A percentile compares a stretch with the other conserved stretches of the same genome.
phyloP scores from a whole-genome alignment of 2,113 vertebrate genomes.

The Pachypanchax playfairii region DNA sequence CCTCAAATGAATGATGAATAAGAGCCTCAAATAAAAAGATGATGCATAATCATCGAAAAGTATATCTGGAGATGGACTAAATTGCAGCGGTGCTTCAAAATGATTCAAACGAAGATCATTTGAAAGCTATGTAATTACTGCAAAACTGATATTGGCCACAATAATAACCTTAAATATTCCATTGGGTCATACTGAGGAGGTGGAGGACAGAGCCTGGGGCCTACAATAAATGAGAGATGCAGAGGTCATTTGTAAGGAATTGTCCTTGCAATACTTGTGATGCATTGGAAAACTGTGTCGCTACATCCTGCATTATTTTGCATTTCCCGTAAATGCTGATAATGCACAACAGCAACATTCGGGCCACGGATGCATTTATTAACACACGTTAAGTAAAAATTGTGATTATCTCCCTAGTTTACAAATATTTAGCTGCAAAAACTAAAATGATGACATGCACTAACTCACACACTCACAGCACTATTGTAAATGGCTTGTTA shows the following conservation, averaged over 20 bases:
- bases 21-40: no score
- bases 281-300: background rate
- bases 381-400: no score
- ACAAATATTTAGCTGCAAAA: background rate
- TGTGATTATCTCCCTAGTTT: background rate
- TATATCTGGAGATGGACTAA: no score
- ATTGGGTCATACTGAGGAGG: background rate
- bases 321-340: no score
- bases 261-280: background rate
- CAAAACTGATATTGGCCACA: background rate
- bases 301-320: background rate
- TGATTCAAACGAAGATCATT: background rate
- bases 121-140: background rate
- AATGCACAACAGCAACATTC: no score
- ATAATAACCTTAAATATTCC: background rate
- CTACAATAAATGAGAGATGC: background rate
- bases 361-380: background rate
- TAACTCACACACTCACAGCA: slow-evolving; percentile 2
- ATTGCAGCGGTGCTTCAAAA: no score
- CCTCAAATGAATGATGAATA: no score
- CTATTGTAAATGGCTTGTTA: slow-evolving; percentile 3
- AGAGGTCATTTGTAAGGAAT: background rate
- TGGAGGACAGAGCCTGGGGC: background rate
- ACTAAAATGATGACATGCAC: background rate
- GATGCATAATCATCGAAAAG: no score